Base-by-base conservation (phyloP, 2,888 invertebrate species). In the Euclidia mi region DNA sequence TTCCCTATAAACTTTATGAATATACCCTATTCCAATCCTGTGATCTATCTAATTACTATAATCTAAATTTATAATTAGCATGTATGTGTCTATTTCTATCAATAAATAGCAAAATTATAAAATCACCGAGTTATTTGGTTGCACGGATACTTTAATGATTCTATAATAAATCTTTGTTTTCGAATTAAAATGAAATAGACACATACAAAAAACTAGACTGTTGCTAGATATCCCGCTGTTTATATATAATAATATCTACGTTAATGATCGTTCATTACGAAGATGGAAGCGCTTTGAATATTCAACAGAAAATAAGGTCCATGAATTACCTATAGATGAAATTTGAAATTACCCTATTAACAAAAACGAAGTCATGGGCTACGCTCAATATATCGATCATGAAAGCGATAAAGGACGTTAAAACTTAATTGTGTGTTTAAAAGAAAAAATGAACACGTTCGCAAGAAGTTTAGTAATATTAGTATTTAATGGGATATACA, bases 1-100 rank as follows among this genome's bases (percentile, higher is more conserved):
- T 70, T 74, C 56, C 59, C 55, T 42, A 6, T 49, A 31, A 37
- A 56, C 60, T 37, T 43, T 45, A 20, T 56, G 14, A 38, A 38
- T 60, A 50, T 50, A 67, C 68, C 60, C 56, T 71, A 71, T 77
- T 79, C 75, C 71, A 68, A 78, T 76, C 81, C 80, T 82, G 84
- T 85, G 85, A 86, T 85, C 79, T 82, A 69, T 74, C 70, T 79
- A 78, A 69, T 53, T 71, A 53, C 65, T 61, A 47, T 66, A 35
- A 44, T 49, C 37, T 55, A 31, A 47, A 44, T 49, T 38, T 55
- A 31, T 45, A 50, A 9, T 38, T 56, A 65, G 49, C 14, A 40
- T 38, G 25, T 42, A 47, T 53, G 48, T 67, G 45, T 65, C 48
- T 71, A 57, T 45, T 45, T 49, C 15, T 38, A 25, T 63, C 56